A percentile compares a stretch with the other conserved stretches of the same genome.
Evolutionary conservation across 2,113 vertebrate genomes (phyloP).

Genomic region (Gulo gulo): DNA sequence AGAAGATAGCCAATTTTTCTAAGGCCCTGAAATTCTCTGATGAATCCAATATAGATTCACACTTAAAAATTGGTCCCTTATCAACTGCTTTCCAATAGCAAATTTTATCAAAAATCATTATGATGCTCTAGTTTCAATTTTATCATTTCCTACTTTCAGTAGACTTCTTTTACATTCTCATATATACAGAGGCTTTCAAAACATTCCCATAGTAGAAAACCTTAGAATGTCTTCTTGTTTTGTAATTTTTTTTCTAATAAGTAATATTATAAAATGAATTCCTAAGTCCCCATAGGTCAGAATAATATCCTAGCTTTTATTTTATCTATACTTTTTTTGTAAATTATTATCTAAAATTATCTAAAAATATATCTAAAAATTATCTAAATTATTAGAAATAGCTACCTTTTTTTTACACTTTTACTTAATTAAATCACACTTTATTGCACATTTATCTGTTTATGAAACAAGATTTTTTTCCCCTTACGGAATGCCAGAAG

Average conservation of each 20-base stretch:
- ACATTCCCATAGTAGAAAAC: not conserved
- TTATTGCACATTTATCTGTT: conserved; percentile 15
- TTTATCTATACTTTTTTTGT: not conserved
- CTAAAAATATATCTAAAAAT: too few species aligned
- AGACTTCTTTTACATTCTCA: not conserved
- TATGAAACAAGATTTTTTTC: not conserved
- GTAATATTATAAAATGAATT: not conserved
- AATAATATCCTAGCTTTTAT: not conserved
- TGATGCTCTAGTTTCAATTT: not conserved
- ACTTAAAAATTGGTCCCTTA: not conserved
- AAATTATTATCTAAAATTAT: too few species aligned
- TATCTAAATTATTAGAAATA: too few species aligned
- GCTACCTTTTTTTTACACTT: not conserved
- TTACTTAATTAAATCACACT: conserved; percentile 31
- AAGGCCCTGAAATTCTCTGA: not conserved
- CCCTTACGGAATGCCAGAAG: not conserved
- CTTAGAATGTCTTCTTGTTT: not conserved
- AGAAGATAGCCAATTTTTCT: not conserved
- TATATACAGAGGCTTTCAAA: not conserved
- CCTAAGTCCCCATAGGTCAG: not conserved
- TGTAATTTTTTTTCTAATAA: not conserved
- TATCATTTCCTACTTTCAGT: not conserved
- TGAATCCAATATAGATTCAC: not conserved
- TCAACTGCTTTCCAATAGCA: not conserved
- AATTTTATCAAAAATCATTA: not conserved